Evolutionary conservation across 2,888 invertebrate genomes (phyloP).

Genomic region (Rugalucina vietnamica): DNA sequence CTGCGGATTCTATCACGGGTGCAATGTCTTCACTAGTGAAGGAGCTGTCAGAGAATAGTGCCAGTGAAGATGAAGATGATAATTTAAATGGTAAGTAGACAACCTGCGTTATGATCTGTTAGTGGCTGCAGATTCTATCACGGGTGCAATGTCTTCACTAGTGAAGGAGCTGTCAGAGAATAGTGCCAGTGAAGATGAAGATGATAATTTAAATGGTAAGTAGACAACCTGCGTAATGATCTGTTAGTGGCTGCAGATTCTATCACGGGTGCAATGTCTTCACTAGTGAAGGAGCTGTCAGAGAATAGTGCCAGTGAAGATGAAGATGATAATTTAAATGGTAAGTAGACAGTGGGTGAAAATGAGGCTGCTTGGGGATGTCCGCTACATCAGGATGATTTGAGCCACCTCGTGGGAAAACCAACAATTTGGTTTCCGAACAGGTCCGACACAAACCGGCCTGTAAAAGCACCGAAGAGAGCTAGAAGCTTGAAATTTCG

Average conservation of each 20-base stretch:
- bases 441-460: too few relatives aligned
- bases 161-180: slow-evolving; percentile 92
- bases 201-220: slow-evolving; percentile 69
- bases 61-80: slow-evolving; percentile 78
- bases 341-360: slow-evolving; percentile 45
- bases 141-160: slow-evolving; percentile 98
- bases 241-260: slow-evolving; percentile 97
- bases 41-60: slow-evolving; percentile 86
- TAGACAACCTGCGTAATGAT: slow-evolving; percentile 87
- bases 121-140: slow-evolving; percentile 98
- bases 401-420: too few relatives aligned
- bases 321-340: slow-evolving; percentile 72
- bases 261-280: slow-evolving; percentile 99
- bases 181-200: slow-evolving; percentile 78
- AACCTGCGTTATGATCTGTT: slow-evolving; percentile 90
- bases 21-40: slow-evolving; percentile 98
- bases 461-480: too few relatives aligned
- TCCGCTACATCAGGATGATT: too few relatives aligned
- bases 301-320: slow-evolving; percentile 78
- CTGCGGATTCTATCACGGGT: slow-evolving; percentile 98
- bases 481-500: too few relatives aligned
- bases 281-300: slow-evolving; percentile 92
- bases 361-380: background rate
- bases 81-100: slow-evolving; percentile 67
- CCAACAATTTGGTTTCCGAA: too few relatives aligned